Percentiles rank a stretch among this genome's conserved stretches.
Conservation (phyloP, 2,888 invertebrate species). For the Xestia ashworthii region DNA sequence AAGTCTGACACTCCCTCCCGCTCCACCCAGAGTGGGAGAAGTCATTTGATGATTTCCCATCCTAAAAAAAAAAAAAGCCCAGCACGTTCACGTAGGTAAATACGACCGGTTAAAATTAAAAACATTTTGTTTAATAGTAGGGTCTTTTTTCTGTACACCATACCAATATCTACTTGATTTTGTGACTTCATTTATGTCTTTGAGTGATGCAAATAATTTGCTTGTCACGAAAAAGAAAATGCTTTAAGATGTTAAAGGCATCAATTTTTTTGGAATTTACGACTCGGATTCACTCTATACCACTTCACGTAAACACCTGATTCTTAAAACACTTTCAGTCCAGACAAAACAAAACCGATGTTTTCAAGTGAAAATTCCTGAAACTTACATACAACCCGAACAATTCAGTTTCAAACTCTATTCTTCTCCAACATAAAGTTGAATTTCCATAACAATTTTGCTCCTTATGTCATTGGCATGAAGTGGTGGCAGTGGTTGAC, state of each 20-base stretch:
- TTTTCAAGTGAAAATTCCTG: constrained; percentile 35
- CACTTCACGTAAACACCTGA: constrained; percentile 9
- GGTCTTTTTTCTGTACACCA: not conserved
- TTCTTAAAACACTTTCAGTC: not conserved
- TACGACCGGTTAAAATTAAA: not conserved
- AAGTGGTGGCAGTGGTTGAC: constrained; percentile 31
- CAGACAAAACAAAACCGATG: not conserved
- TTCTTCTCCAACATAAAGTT: constrained; percentile 12
- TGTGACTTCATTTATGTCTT: not conserved
- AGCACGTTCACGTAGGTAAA: not conserved
- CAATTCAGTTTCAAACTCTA: not conserved
- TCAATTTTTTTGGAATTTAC: not conserved
- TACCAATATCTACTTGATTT: not conserved
- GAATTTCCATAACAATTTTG: not conserved
- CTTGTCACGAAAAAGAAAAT: not conserved
- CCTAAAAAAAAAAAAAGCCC: no score
- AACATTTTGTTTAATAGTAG: not conserved
- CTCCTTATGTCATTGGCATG: constrained; percentile 38
- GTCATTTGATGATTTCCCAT: no score
- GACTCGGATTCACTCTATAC: not conserved
- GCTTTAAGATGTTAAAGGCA: not conserved
- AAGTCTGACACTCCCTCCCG: no score
- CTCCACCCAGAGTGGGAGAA: no score
- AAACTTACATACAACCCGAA: not conserved
- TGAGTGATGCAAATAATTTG: not conserved